These are phyloP conservation scores for Lampropteryx suffumata DNA, from an alignment of 2,888 invertebrate species.

Conservation along the genomic window DNA sequence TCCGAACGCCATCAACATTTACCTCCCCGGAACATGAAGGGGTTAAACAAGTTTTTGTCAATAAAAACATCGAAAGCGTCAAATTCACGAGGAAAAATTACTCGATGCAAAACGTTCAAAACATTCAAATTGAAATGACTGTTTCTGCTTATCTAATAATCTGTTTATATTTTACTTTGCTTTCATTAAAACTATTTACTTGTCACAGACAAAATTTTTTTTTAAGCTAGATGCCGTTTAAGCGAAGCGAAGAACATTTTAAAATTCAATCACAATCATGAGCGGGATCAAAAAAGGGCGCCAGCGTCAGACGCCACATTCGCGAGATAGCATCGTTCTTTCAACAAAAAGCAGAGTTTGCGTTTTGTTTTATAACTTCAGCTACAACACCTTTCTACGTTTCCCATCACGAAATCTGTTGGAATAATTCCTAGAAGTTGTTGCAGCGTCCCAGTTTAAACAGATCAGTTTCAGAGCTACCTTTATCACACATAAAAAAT, in stretches of 20 bases:
- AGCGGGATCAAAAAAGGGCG: constrained; percentile 11
- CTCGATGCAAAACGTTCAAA: too few relatives aligned
- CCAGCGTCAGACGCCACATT: constrained; percentile 8
- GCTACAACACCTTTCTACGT: background rate
- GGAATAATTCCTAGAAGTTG: background rate
- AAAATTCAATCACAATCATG: constrained; percentile 10
- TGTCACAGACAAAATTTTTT: too few relatives aligned
- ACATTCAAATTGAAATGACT: too few relatives aligned
- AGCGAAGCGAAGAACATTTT: background rate
- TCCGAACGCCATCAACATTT: constrained; percentile 65
- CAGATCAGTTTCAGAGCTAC: background rate
- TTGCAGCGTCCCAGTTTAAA: background rate
- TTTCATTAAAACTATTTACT: too few relatives aligned
- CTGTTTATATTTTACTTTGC: too few relatives aligned
- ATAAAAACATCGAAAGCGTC: constrained; percentile 8
- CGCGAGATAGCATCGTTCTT: background rate
- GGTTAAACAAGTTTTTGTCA: constrained; percentile 38
- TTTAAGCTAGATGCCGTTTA: too few relatives aligned
- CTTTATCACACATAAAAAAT: constrained; percentile 27
- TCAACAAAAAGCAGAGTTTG: background rate
- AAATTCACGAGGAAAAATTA: constrained; percentile 40
- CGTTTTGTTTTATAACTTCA: background rate
- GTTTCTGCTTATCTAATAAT: too few relatives aligned
- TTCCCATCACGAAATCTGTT: too few relatives aligned
- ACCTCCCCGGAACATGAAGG: constrained; percentile 44